Evolutionary conservation across 1,140 invertebrate species (phyloP).

Genomic region (Oppia nitens): DNA sequence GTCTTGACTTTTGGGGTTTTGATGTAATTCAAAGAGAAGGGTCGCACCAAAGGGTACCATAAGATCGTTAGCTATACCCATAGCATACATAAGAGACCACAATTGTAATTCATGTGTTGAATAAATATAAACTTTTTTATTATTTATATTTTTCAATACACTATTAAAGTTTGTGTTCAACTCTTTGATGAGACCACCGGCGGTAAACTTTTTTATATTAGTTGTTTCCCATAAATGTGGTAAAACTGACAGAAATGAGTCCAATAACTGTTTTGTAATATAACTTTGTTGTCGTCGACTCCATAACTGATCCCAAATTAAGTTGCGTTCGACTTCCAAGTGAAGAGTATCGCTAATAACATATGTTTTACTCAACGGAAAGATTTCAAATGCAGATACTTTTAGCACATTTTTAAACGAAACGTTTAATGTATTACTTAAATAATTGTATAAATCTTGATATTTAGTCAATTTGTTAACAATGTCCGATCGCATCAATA

Average conservation of each 20-base stretch:
- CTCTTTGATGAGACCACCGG: background rate
- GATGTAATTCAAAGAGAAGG: background rate
- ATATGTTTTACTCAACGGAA: too few relatives aligned
- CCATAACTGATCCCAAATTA: constrained; percentile 4
- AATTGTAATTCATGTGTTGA: background rate
- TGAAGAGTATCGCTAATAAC: constrained; percentile 3
- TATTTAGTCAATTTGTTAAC: background rate
- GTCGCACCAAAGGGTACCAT: background rate
- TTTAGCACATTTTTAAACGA: background rate
- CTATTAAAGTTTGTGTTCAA: background rate
- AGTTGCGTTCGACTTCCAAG: constrained; percentile 10
- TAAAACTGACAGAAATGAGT: background rate
- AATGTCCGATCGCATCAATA: background rate
- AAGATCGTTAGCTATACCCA: background rate
- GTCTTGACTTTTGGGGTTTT: background rate
- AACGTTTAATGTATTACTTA: background rate
- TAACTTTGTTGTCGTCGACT: background rate
- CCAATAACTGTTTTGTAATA: background rate
- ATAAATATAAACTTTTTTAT: background rate
- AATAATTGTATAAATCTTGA: background rate
- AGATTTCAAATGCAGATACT: background rate
- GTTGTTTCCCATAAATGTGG: background rate
- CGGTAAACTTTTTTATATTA: background rate
- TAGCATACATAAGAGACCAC: background rate
- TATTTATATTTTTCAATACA: background rate